Evolutionary conservation across 2,797 vertebrate genomes (phyloP), one percentile per base, ranked within the genome.

Genomic region (Rhinophrynus dorsalis): DNA sequence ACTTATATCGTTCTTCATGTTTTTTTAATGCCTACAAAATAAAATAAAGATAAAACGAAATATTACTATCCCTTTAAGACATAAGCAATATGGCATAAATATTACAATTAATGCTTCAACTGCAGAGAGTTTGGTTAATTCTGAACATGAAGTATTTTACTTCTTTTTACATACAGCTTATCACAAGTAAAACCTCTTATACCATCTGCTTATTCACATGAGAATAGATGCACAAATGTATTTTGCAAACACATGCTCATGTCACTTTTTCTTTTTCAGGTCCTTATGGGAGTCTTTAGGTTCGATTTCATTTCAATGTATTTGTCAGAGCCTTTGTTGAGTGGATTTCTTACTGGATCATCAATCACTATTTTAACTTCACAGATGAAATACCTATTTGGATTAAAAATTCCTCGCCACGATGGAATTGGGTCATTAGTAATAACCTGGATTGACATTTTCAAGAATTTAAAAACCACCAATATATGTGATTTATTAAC

Each of bases 331-430:
- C 81, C 83, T 29, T 80, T 84, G 7, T 75, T 87, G 57, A 74
- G 80, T 3, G 81, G 84, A 62, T 84, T 86, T 27, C 80, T 84
- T 68, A 75, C 82, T 0, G 72, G 84, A 17, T 81, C 79, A 60
- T 84, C 79, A 21, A 77, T 84, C 67, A 86, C 80, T 60, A 81
- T 85, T 57, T 58, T 84, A 75, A 84, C 80, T 18, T 85, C 84
- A 2, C 82, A 84, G 76, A 77, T 84, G 75, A 85, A 81, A 37
- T 82, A 84, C 0, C 69, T 87, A 2, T 52, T 85, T 24, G 84
- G 82, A 27, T 59, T 86, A 68, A 83, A 78, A 20, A 83, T 84
- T 27, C 81, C 82, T 38, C 79, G 63, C 2, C 80, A 76, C 0
- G 75, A 83, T 44, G 83, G 81, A 0, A 48, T 67, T 1, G 81